phyloP scores from a whole-genome alignment of 2,888 invertebrate species.

The Anoncus sp. region DNA sequence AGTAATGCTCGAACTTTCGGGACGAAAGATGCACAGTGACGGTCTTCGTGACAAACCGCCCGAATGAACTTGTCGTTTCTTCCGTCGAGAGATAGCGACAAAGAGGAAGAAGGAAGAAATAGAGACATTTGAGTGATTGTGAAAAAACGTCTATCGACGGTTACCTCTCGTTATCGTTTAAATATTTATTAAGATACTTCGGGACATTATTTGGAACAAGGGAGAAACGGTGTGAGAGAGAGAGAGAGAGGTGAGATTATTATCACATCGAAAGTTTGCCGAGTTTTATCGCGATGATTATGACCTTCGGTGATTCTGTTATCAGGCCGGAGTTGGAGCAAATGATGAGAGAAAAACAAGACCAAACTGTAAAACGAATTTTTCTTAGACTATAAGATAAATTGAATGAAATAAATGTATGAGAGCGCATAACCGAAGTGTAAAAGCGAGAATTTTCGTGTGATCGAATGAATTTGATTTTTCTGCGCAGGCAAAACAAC shows the following conservation, averaged over 20 bases:
- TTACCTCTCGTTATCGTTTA: background rate
- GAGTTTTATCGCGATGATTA: slow-evolving; percentile 6
- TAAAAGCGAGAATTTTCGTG: background rate
- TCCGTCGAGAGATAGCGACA: background rate
- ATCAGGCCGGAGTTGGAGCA: slow-evolving; percentile 24
- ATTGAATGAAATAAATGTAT: slow-evolving; percentile 5
- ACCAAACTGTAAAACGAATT: slow-evolving; percentile 49
- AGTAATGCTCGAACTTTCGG: slow-evolving; percentile 93
- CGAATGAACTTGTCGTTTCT: slow-evolving; percentile 35
- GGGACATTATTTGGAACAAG: slow-evolving; percentile 1
- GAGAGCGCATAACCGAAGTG: background rate
- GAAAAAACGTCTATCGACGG: background rate
- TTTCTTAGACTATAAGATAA: slow-evolving; percentile 35
- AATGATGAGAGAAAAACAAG: slow-evolving; percentile 10
- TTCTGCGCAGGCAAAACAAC: slow-evolving; percentile 34
- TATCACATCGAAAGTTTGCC: slow-evolving; percentile 31
- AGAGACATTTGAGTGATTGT: slow-evolving; percentile 13
- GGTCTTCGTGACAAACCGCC: slow-evolving; percentile 87
- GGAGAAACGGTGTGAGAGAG: background rate
- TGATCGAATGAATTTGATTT: slow-evolving; percentile 31
- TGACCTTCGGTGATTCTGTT: slow-evolving; percentile 11
- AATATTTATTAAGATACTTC: slow-evolving; percentile 18
- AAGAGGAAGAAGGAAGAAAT: background rate
- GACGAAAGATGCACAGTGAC: slow-evolving; percentile 92
- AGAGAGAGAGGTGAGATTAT: slow-evolving; percentile 9